Evolutionary conservation across 2,797 vertebrate genomes (phyloP).

Genomic region (Cynodonichthys magdalenae): DNA sequence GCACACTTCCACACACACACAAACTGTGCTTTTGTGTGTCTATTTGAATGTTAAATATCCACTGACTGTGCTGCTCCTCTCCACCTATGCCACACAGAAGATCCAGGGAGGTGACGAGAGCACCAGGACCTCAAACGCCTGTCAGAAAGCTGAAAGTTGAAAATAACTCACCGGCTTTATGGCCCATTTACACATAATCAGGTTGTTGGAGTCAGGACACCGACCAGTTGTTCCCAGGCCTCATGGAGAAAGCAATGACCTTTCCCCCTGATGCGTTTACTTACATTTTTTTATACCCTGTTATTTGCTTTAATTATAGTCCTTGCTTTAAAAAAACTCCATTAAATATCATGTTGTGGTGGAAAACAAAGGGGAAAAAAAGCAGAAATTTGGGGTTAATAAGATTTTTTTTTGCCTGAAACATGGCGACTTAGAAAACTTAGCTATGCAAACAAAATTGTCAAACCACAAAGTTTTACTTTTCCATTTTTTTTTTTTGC

Average conservation of each 20-base stretch:
- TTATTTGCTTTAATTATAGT: too few species aligned
- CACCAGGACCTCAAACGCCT: constrained; percentile 8
- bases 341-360: too few species aligned
- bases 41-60: constrained; percentile 37
- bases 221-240: constrained; percentile 29
- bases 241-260: constrained; percentile 30
- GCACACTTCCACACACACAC: neutral
- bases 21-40: neutral
- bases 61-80: constrained; percentile 5
- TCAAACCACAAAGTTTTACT: neutral
- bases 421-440: neutral
- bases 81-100: constrained; percentile 11
- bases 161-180: constrained; percentile 24
- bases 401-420: neutral
- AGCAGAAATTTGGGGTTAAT: neutral
- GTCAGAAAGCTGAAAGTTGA: constrained; percentile 6
- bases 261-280: constrained; percentile 26
- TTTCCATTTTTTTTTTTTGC: neutral
- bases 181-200: constrained; percentile 31
- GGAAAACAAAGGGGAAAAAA: neutral
- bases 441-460: neutral
- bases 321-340: neutral
- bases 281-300: neutral
- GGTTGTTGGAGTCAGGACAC: constrained; percentile 39
- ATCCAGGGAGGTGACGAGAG: constrained; percentile 17